Evolutionary conservation across 2,797 vertebrate genomes (phyloP).

Genomic region (Holocentrus rufus): DNA sequence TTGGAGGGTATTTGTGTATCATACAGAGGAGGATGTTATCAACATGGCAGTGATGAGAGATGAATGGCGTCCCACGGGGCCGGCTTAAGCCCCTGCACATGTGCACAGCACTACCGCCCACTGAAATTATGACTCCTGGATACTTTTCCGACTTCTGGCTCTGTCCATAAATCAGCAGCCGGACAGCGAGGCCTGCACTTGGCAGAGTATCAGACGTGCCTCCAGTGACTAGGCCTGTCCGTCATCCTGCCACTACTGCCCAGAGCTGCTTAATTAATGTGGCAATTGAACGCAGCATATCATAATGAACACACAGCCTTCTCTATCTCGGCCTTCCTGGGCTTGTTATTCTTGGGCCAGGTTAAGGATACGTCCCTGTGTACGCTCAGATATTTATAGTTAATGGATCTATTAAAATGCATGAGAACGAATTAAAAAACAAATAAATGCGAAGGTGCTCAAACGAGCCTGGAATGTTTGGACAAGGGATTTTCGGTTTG

Average conservation of each 20-base stretch:
- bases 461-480: slow-evolving; percentile 76
- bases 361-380: slow-evolving; percentile 71
- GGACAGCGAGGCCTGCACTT: slow-evolving; percentile 72
- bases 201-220: slow-evolving; percentile 77
- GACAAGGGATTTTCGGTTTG: slow-evolving; percentile 73
- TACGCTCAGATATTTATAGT: slow-evolving; percentile 81
- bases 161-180: slow-evolving; percentile 79
- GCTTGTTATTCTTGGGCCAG: slow-evolving; percentile 83
- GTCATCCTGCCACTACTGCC: slow-evolving; percentile 77
- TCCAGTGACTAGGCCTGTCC: slow-evolving; percentile 79
- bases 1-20: slow-evolving; percentile 72
- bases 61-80: slow-evolving; percentile 77
- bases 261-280: slow-evolving; percentile 83
- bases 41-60: slow-evolving; percentile 82
- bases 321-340: slow-evolving; percentile 76
- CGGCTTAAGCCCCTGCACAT: slow-evolving; percentile 75
- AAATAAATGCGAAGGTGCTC: slow-evolving; percentile 76
- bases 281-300: slow-evolving; percentile 81
- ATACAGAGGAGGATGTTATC: slow-evolving; percentile 82
- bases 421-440: slow-evolving; percentile 81
- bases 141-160: slow-evolving; percentile 74
- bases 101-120: slow-evolving; percentile 69
- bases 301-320: slow-evolving; percentile 80
- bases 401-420: slow-evolving; percentile 83
- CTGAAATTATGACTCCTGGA: slow-evolving; percentile 79